phyloP scores from a whole-genome alignment of 2,888 invertebrate species.

The Vesta saturnalis region DNA sequence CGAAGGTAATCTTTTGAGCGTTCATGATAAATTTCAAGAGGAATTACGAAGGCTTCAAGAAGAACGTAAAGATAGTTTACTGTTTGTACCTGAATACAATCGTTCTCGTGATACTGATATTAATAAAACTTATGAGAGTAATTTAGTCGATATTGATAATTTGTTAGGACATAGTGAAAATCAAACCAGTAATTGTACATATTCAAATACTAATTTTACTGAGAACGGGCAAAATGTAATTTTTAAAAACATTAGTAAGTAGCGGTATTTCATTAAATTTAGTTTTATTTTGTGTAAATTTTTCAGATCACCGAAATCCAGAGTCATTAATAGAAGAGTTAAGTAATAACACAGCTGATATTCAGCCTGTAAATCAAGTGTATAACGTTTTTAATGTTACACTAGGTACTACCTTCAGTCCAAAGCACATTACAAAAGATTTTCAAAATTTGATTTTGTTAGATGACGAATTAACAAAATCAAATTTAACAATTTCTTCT shows the following conservation, averaged over 20 bases:
- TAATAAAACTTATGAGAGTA: slow-evolving; percentile 33
- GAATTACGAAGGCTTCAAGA: slow-evolving; percentile 65
- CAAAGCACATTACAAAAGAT: slow-evolving; percentile 42
- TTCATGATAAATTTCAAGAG: slow-evolving; percentile 66
- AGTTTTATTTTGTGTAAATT: background rate
- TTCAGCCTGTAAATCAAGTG: slow-evolving; percentile 58
- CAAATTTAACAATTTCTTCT: slow-evolving; percentile 3
- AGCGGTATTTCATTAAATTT: too few species aligned
- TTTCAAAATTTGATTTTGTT: slow-evolving; percentile 18
- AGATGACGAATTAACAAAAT: background rate
- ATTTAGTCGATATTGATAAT: slow-evolving; percentile 14
- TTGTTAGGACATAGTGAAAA: slow-evolving; percentile 7
- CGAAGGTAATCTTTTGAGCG: slow-evolving; percentile 66
- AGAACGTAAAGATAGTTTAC: slow-evolving; percentile 60
- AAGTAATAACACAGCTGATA: slow-evolving; percentile 54
- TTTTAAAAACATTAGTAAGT: background rate
- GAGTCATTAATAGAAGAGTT: slow-evolving; percentile 54
- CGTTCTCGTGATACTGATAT: slow-evolving; percentile 41
- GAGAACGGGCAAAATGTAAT: background rate
- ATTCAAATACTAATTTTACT: slow-evolving; percentile 19
- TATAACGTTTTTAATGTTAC: slow-evolving; percentile 60
- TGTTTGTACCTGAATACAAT: slow-evolving; percentile 61
- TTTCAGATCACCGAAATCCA: slow-evolving; percentile 33
- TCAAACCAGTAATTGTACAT: slow-evolving; percentile 21
- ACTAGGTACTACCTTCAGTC: slow-evolving; percentile 53